These are phyloP conservation scores for Acestrorhynchus altus DNA, from an alignment of 2,797 vertebrate species.

Conservation along the genomic window DNA sequence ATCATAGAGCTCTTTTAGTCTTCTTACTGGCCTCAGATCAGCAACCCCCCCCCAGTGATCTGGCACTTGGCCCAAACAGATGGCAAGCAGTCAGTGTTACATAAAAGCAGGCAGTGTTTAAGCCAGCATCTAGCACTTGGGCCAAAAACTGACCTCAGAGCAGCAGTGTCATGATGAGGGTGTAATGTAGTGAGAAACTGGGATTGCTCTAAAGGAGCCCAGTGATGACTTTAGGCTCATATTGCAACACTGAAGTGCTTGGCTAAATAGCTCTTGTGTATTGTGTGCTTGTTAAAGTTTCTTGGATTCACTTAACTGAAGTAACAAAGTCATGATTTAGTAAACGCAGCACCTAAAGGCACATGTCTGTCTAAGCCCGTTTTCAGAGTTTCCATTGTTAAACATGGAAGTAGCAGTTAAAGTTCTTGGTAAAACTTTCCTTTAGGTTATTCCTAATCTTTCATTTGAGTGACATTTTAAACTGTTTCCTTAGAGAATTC, in stretches of 20 bases:
- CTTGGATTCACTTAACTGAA: conserved; percentile 31
- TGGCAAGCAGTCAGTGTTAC: conserved; percentile 59
- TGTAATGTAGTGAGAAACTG: conserved; percentile 38
- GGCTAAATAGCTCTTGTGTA: conserved; percentile 8
- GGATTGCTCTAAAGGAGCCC: conserved; percentile 22
- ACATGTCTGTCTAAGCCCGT: neutral
- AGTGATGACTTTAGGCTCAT: conserved; percentile 27
- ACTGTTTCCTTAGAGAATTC: neutral
- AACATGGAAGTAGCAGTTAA: neutral
- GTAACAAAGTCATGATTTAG: conserved; percentile 13
- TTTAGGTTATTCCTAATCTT: no score
- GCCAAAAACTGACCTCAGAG: conserved; percentile 60
- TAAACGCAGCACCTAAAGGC: conserved; percentile 20
- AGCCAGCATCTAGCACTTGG: conserved; percentile 37
- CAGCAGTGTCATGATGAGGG: conserved; percentile 43
- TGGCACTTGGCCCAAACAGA: conserved; percentile 58
- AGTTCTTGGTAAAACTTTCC: neutral
- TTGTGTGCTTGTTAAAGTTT: conserved; percentile 24
- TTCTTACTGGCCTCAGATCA: conserved; percentile 51
- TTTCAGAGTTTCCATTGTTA: neutral
- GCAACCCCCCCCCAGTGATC: conserved; percentile 34
- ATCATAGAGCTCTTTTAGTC: conserved; percentile 31
- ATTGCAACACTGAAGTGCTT: conserved; percentile 29
- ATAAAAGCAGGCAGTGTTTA: conserved; percentile 46
- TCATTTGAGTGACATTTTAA: neutral